These are phyloP conservation scores for Nettapus auritus DNA, from an alignment of 2,113 vertebrate genomes.

Conservation along the genomic window DNA sequence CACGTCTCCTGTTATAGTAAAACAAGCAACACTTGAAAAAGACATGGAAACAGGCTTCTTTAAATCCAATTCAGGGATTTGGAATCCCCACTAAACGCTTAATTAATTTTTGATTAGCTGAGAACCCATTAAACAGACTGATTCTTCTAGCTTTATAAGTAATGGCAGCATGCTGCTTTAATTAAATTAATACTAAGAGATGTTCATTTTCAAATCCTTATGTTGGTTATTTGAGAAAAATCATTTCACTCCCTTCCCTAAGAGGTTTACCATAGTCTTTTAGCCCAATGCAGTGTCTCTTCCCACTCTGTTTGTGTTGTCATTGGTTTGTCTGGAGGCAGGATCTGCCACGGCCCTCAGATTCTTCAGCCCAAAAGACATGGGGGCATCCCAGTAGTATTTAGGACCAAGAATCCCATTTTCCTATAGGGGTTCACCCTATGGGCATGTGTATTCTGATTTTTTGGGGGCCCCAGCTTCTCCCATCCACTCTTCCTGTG, in stretches of 20 bases:
- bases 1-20: constrained; percentile 63
- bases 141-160: constrained; percentile 80
- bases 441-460: background rate
- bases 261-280: constrained; percentile 74
- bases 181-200: constrained; percentile 83
- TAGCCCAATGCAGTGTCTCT: constrained; percentile 42
- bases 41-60: constrained; percentile 72
- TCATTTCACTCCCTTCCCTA: constrained; percentile 73
- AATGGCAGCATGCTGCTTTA: constrained; percentile 77
- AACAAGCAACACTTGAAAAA: constrained; percentile 74
- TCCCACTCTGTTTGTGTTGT: constrained; percentile 44
- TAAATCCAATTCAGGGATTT: constrained; percentile 79
- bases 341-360: background rate
- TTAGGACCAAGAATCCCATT: background rate
- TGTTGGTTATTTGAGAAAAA: constrained; percentile 75
- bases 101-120: constrained; percentile 88
- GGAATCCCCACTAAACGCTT: constrained; percentile 82
- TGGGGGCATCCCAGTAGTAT: background rate
- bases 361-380: background rate
- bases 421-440: background rate
- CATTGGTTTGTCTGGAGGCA: background rate
- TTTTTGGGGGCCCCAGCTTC: background rate
- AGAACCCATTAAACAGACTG: constrained; percentile 83
- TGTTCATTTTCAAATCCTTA: constrained; percentile 79
- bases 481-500: background rate